Conservation (phyloP, 2,888 invertebrate genomes). For the Molorchus minor region DNA sequence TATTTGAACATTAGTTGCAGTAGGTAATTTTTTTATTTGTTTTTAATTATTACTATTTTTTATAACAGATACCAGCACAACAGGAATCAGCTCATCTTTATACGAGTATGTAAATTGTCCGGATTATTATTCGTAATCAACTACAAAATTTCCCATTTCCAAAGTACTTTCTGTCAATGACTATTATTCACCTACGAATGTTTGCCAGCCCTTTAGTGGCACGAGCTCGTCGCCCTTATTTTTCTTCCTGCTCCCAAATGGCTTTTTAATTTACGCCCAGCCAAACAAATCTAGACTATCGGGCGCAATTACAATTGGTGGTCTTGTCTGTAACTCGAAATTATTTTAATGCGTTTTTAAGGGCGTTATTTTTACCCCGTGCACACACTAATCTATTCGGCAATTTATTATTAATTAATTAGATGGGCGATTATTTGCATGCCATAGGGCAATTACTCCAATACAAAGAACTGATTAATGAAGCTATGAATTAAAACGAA, state of each 20-base stretch:
- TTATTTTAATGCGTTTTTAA: not conserved
- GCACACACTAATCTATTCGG: slow-evolving; percentile 5
- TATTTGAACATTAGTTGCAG: too few relatives aligned
- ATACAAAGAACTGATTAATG: slow-evolving; percentile 28
- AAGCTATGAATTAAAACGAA: not conserved
- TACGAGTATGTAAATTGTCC: too few relatives aligned
- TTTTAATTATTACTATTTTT: too few relatives aligned
- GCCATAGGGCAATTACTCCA: slow-evolving; percentile 30
- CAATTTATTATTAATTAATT: slow-evolving; percentile 34
- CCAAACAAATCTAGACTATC: not conserved
- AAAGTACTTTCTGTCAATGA: too few relatives aligned
- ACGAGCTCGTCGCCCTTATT: too few relatives aligned
- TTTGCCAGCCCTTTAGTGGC: too few relatives aligned
- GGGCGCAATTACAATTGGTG: not conserved
- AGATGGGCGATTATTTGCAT: slow-evolving; percentile 29
- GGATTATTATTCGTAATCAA: too few relatives aligned
- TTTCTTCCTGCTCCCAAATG: not conserved
- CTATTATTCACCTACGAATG: too few relatives aligned
- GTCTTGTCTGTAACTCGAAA: not conserved
- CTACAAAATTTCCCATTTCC: too few relatives aligned
- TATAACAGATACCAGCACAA: too few relatives aligned
- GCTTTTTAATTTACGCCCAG: not conserved
- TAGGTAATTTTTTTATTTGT: too few relatives aligned
- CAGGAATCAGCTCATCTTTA: too few relatives aligned
- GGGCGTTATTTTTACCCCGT: slow-evolving; percentile 2